A percentile compares a stretch with the other conserved stretches of the same genome.
phyloP scores from a whole-genome alignment of 2,888 invertebrate species.

The Drosophila leonis region DNA sequence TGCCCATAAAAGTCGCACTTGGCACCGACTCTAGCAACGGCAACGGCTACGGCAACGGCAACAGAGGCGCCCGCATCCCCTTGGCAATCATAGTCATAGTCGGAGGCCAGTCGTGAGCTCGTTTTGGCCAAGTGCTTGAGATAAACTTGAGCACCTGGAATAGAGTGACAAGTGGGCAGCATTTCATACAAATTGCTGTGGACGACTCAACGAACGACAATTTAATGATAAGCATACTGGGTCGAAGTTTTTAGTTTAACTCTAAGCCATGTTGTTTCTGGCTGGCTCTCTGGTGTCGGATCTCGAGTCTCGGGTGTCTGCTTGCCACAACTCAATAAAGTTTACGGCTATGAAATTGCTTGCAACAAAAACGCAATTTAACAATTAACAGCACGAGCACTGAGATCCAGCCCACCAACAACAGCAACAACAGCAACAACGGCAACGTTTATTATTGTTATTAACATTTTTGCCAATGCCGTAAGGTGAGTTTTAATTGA shows the following conservation, averaged over 20 bases:
- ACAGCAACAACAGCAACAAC: constrained; percentile 28
- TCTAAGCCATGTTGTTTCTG: constrained; percentile 17
- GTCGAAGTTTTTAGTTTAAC: constrained; percentile 31
- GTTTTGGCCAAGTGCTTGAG: constrained; percentile 74
- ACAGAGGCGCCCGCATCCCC: constrained; percentile 7
- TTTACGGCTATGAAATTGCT: constrained; percentile 75
- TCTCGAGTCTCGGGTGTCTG: constrained; percentile 25
- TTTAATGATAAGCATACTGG: constrained; percentile 76
- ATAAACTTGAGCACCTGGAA: constrained; percentile 78
- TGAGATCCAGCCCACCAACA: constrained; percentile 34
- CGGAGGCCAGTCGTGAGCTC: constrained; percentile 52
- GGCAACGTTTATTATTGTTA: constrained; percentile 77
- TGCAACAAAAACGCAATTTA: constrained; percentile 81
- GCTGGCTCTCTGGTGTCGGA: constrained; percentile 1
- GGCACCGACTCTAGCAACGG: constrained; percentile 37
- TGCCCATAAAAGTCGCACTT: constrained; percentile 79
- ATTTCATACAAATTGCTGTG: constrained; percentile 79
- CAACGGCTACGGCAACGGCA: constrained; percentile 14
- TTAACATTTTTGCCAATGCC: constrained; percentile 78
- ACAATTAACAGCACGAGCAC: constrained; percentile 77
- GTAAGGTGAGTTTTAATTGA: constrained; percentile 76
- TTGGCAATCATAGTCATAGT: constrained; percentile 13
- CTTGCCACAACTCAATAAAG: constrained; percentile 76
- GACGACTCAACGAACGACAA: constrained; percentile 69
- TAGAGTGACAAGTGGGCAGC: constrained; percentile 80